Conservation (phyloP, 1,140 invertebrate species). For the Drosophila teissieri region DNA sequence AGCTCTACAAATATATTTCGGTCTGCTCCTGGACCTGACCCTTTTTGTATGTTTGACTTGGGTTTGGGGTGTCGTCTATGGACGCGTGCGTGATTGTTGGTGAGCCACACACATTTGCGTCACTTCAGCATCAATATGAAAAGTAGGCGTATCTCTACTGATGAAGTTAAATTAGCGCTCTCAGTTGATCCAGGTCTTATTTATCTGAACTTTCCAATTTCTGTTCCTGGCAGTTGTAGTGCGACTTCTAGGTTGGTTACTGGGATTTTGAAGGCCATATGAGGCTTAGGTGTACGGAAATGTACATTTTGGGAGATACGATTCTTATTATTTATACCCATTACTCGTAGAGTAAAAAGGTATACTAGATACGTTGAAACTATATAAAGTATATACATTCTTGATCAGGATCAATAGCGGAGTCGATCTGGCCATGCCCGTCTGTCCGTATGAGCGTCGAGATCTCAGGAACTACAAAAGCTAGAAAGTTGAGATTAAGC, state of each 20-base stretch:
- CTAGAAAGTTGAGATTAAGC: too few species aligned
- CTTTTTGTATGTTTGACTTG: conserved; percentile 45
- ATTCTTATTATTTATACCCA: too few species aligned
- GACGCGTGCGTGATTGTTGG: conserved; percentile 71
- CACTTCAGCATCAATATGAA: conserved; percentile 53
- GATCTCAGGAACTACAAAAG: too few species aligned
- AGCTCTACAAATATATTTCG: conserved; percentile 26
- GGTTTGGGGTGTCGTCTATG: conserved; percentile 46
- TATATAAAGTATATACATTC: too few species aligned
- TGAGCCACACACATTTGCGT: conserved; percentile 70
- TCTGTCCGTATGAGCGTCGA: too few species aligned
- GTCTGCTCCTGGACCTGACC: conserved; percentile 25
- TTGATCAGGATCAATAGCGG: too few species aligned
- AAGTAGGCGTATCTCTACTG: conserved; percentile 63
- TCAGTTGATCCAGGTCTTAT: conserved; percentile 11
- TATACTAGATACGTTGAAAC: too few species aligned
- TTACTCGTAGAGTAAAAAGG: too few species aligned
- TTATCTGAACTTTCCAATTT: conserved; percentile 16
- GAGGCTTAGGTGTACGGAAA: background rate
- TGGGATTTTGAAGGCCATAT: background rate
- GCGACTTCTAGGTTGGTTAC: background rate
- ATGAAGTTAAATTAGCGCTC: conserved; percentile 68
- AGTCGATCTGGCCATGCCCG: too few species aligned
- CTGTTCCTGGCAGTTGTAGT: conserved; percentile 7
- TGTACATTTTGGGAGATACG: too few species aligned